Evolutionary conservation across 2,113 vertebrate species (phyloP), one percentile per base, ranked within the genome.

Genomic region (Synchiropus splendidus): DNA sequence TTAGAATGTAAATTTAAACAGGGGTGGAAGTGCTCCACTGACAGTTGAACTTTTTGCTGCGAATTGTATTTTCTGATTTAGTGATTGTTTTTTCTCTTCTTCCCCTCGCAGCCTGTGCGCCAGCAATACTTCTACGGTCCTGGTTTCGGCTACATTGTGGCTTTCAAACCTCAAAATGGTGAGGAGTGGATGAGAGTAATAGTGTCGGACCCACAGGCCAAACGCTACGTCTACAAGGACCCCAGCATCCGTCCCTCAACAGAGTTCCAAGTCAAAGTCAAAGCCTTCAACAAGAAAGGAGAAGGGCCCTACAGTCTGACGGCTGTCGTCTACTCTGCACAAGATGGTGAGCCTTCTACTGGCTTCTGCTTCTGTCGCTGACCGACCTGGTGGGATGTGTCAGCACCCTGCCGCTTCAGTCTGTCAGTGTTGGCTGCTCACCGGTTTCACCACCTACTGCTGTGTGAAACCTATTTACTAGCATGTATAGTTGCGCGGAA

Each of bases 51-150:
- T 5, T 5, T 8, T 27, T 27, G 21, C 21, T 5, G 8, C 8
- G 8, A 27, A 27, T 27, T 27, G 21, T 5, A 27, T 5, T 27
- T 27, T n/a, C n/a, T n/a, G n/a, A n/a, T n/a, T n/a, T n/a, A n/a
- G n/a, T 27, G 21, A 27, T 27, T 4, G 4, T 27, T 27, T 27
- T 27, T 27, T 27, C 21, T 27, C 21, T 8, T 27, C 21, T 27
- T 27, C 50, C 18, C 49, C 41, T 50, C 18, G 45, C 48, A 99
- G 95, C 93, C 95, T 39, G 87, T 99, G 49, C 86, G 91, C 59
- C 87, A 89, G 36, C 86, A 94, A 79, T 96, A 98, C 73, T 90
- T 91, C 74, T 97, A 89, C 6, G 95, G 94, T n/a, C 85, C 86
- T 33, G 86, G 90, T 56, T 98, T 97, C 60, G 92, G 92, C 59